Evolutionary conservation across 35 echinoderm and acorn worm genomes (phyloP), one percentile per base, ranked within the genome.

Genomic region (Heliocidaris erythrogramma): DNA sequence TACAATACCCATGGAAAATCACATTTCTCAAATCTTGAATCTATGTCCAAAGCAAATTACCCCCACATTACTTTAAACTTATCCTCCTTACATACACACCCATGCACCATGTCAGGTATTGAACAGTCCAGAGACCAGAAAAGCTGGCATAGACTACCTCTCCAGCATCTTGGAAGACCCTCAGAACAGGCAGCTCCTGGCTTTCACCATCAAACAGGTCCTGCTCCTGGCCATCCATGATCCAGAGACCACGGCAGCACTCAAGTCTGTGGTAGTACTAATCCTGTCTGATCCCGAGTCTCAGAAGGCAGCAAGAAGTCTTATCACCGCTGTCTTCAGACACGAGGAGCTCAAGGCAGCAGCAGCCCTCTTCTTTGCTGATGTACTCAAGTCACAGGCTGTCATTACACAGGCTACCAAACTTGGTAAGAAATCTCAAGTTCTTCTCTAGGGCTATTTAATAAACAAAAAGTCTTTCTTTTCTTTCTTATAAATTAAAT

Each of bases 351-450:
- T 98, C 49, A 94, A 95, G 31, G 35, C 24, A 14, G 16, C 60
- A 30, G 95, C 94, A 7, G 95, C 97, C 48, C 69, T 86, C 13
- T 98, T 98, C 94, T 97, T 98, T 78, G 92, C 94, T 29, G 95
- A 98, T 85, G 96, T 98, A 5, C 84, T 98, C 27, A 94, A 89
- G 85, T 95, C 96, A 16, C 96, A 98, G 84, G 12, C 69, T 52
- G 97, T 98, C n/a, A 86, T 98, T 2, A 71, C 53, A 2, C 96
- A 98, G 94, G 97, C 97, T 60, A 98, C 96, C 48, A 30, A 93
- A 85, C 94, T 98, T 49, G 97, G 97, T 98, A 94, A 95, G 88
- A 27, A 18, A n/a, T 78, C 27, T 27, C 17, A 7, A 27, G 21
- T 27, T 78, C 7, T n/a, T n/a, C 27, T n/a, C 18, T 27, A 5